These are phyloP conservation scores for Polymixis lichenea DNA, from an alignment of 2,888 invertebrate genomes.

Conservation along the genomic window DNA sequence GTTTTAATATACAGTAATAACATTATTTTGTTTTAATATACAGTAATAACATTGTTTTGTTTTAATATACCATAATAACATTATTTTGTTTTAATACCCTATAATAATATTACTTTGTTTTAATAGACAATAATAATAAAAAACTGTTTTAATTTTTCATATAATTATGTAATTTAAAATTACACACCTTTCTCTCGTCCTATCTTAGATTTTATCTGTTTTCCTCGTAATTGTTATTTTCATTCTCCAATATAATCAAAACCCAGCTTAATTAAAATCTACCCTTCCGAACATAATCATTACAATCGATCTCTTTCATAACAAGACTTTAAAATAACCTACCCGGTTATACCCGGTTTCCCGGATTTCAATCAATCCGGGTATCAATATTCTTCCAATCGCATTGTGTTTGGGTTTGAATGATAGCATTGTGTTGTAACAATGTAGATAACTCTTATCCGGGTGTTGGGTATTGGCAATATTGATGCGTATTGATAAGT, in stretches of 20 bases:
- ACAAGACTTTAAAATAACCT: conserved; percentile 21
- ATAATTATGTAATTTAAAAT: too few species aligned
- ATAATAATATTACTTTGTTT: too few species aligned
- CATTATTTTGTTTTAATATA: too few species aligned
- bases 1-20: too few species aligned
- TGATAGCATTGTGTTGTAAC: conserved; percentile 33
- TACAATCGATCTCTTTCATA: conserved; percentile 24
- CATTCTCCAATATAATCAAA: neutral
- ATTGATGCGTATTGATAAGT: neutral
- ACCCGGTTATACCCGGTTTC: conserved; percentile 2
- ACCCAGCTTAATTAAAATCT: conserved; percentile 26
- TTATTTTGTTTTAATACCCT: too few species aligned
- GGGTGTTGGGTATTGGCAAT: conserved; percentile 4
- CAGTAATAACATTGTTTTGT: too few species aligned
- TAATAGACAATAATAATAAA: too few species aligned
- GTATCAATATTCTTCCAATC: conserved; percentile 28
- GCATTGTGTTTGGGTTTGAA: conserved; percentile 30
- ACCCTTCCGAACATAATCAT: conserved; percentile 21
- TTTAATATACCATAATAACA: too few species aligned
- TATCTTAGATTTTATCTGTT: neutral
- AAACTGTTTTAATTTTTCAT: too few species aligned
- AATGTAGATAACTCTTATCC: conserved; percentile 11
- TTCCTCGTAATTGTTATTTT: neutral
- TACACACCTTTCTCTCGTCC: neutral
- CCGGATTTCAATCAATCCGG: conserved; percentile 14